Evolutionary conservation across 1,140 invertebrate genomes (phyloP).

Genomic region (Lucilia cuprina): DNA sequence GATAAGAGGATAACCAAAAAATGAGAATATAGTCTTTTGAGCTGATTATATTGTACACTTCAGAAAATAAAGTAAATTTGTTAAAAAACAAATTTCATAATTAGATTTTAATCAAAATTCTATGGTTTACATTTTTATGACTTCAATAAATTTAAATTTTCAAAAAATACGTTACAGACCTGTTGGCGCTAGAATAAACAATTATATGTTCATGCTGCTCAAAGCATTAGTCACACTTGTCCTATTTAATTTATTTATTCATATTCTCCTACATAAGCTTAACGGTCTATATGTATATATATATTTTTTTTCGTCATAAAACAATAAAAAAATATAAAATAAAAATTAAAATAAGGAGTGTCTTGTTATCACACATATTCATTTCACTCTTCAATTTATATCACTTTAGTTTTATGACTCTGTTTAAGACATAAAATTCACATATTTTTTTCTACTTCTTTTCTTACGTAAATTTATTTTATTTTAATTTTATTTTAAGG

Average conservation of each 20-base stretch:
- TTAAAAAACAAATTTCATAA: too few relatives aligned
- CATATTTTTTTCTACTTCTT: not conserved
- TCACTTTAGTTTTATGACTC: slow-evolving; percentile 17
- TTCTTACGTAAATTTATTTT: slow-evolving; percentile 12
- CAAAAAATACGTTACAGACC: not conserved
- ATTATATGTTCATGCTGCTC: not conserved
- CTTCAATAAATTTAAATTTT: too few relatives aligned
- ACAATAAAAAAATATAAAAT: not conserved
- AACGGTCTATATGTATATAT: not conserved
- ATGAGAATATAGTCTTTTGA: too few relatives aligned
- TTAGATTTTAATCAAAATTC: too few relatives aligned
- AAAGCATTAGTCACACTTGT: not conserved
- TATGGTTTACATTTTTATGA: too few relatives aligned
- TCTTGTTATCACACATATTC: not conserved
- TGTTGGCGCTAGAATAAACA: not conserved
- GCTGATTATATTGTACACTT: too few relatives aligned
- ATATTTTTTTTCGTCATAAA: not conserved
- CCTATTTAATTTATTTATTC: not conserved
- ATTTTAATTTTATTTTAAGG: slow-evolving; percentile 13
- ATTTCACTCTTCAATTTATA: not conserved
- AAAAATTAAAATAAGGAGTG: slow-evolving; percentile 2
- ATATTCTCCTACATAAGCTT: too few relatives aligned
- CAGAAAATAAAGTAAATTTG: too few relatives aligned
- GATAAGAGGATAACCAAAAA: too few relatives aligned
- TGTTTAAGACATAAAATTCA: not conserved